Percentiles rank a stretch among this genome's conserved stretches.
Evolutionary conservation across 2,797 vertebrate genomes (phyloP).

Genomic region (Salmo trutta): DNA sequence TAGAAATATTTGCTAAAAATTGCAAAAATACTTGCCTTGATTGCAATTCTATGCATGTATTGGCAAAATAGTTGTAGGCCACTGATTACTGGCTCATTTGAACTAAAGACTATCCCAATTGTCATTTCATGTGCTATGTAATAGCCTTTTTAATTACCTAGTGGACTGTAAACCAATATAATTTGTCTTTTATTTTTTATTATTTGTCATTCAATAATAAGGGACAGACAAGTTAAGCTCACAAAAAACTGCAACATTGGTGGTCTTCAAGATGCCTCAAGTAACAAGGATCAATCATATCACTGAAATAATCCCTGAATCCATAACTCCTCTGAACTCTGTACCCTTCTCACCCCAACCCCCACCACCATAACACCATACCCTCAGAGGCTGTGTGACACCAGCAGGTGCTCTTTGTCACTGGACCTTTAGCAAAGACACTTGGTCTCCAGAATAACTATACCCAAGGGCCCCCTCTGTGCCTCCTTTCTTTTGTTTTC

Average conservation of each 20-base stretch:
- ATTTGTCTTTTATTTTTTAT: constrained; percentile 24
- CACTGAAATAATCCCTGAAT: constrained; percentile 52
- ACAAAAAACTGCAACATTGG: constrained; percentile 42
- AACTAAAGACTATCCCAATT: neutral
- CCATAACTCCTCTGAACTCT: constrained; percentile 28
- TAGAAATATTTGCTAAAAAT: neutral
- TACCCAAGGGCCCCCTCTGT: constrained; percentile 36
- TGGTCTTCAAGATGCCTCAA: constrained; percentile 51
- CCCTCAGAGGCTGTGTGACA: constrained; percentile 54
- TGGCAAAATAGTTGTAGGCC: constrained; percentile 6
- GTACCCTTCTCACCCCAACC: constrained; percentile 21
- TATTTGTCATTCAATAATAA: constrained; percentile 24
- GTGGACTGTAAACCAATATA: constrained; percentile 19
- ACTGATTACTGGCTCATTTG: neutral
- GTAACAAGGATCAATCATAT: constrained; percentile 60
- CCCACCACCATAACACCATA: constrained; percentile 39
- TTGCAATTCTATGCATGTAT: neutral
- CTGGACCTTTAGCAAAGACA: constrained; percentile 22
- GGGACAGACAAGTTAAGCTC: constrained; percentile 43
- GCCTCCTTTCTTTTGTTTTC: constrained; percentile 17
- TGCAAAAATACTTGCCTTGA: neutral
- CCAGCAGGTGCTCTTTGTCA: constrained; percentile 62
- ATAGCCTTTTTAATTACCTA: constrained; percentile 30
- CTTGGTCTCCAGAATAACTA: constrained; percentile 44
- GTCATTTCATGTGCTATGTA: constrained; percentile 4